phyloP scores from a whole-genome alignment of 2,888 invertebrate genomes.

The Platycnemis pennipes region DNA sequence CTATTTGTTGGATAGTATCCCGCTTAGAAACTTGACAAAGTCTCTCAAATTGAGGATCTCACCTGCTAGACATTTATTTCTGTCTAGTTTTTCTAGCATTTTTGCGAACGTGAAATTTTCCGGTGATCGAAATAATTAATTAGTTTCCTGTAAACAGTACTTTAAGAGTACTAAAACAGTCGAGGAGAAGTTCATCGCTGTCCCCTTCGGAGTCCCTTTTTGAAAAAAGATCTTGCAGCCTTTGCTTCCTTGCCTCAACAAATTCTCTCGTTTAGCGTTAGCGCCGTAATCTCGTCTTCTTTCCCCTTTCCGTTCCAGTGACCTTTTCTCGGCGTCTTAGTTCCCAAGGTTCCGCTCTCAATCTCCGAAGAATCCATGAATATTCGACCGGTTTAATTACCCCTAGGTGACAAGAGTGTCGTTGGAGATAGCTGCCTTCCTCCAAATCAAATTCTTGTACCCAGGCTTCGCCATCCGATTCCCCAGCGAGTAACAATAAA shows the following conservation, averaged over 20 bases:
- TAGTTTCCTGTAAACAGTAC: too few species aligned
- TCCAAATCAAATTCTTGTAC: neutral
- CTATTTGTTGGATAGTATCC: too few species aligned
- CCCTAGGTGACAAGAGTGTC: neutral
- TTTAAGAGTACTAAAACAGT: too few species aligned
- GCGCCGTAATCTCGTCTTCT: neutral
- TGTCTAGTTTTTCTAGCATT: too few species aligned
- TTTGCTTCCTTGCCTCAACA: neutral
- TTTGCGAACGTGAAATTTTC: too few species aligned
- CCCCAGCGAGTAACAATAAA: neutral
- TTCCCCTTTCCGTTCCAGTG: neutral
- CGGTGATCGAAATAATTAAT: too few species aligned
- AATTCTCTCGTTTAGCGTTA: neutral
- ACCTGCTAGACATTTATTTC: too few species aligned
- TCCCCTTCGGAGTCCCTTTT: neutral
- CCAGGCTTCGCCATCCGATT: neutral
- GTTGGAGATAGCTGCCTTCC: neutral
- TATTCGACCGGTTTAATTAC: conserved; percentile 3
- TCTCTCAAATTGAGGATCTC: too few species aligned
- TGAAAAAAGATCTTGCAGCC: neutral
- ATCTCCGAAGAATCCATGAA: neutral
- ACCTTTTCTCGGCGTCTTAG: neutral
- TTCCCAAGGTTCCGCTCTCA: neutral
- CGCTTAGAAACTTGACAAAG: too few species aligned
- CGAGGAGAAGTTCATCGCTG: too few species aligned